phyloP scores from a whole-genome alignment of 2,888 invertebrate species.

The Tetanocera ferruginea region DNA sequence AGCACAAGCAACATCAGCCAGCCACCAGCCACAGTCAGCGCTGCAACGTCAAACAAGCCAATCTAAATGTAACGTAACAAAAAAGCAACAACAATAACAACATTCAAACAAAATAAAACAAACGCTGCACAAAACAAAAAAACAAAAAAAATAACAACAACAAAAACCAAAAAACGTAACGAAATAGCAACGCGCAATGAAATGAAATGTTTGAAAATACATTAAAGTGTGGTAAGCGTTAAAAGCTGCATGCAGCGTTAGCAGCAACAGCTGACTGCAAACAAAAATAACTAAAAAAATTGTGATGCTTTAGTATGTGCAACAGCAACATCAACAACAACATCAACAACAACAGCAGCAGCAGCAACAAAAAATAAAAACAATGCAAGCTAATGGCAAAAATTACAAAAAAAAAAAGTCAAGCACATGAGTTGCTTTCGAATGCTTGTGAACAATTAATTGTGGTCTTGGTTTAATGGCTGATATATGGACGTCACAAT shows the following conservation, averaged over 20 bases:
- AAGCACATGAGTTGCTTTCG: background rate
- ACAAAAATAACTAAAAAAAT: background rate
- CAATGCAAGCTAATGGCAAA: background rate
- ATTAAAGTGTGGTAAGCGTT: constrained; percentile 30
- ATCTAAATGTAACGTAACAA: constrained; percentile 22
- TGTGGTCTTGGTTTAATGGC: constrained; percentile 9
- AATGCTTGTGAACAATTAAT: constrained; percentile 11
- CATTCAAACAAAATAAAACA: background rate
- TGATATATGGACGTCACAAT: background rate
- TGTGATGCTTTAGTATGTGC: constrained; percentile 43
- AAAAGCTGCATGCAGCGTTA: constrained; percentile 13
- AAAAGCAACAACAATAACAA: background rate
- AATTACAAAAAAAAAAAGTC: background rate
- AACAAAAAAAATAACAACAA: background rate
- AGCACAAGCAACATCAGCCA: constrained; percentile 38
- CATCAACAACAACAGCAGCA: constrained; percentile 31
- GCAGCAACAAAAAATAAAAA: constrained; percentile 27
- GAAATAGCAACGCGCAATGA: constrained; percentile 7
- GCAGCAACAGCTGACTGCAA: background rate
- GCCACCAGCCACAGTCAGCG: constrained; percentile 29
- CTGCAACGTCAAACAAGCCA: constrained; percentile 33
- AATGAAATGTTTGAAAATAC: constrained; percentile 27
- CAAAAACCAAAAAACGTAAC: constrained; percentile 20
- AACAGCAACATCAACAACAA: constrained; percentile 27
- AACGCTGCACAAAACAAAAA: background rate